Conservation (phyloP, 2,888 invertebrate genomes). For the Tholera decimalis region DNA sequence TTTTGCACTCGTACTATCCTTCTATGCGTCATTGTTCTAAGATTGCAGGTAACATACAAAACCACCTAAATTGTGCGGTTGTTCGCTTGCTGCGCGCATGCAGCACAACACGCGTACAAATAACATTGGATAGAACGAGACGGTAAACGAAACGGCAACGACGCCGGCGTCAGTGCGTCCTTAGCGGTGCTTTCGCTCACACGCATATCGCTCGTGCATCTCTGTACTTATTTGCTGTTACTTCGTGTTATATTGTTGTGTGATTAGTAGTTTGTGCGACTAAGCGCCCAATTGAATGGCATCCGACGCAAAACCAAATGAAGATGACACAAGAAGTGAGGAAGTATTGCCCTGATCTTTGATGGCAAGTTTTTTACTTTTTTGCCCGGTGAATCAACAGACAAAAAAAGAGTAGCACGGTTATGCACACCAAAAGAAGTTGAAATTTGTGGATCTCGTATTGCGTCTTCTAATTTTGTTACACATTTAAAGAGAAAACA, state of each 20-base stretch:
- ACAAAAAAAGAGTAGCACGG: slow-evolving; percentile 10
- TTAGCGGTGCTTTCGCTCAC: too few relatives aligned
- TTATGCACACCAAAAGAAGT: slow-evolving; percentile 1
- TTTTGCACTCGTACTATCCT: too few relatives aligned
- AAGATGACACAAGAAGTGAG: slow-evolving; percentile 7
- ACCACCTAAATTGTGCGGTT: slow-evolving; percentile 1
- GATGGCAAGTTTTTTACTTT: slow-evolving; percentile 27
- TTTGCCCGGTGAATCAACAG: slow-evolving; percentile 21
- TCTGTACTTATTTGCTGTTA: too few relatives aligned
- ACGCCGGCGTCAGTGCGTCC: too few relatives aligned
- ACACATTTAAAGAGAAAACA: slow-evolving; percentile 30
- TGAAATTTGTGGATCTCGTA: too few relatives aligned
- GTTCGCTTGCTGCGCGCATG: slow-evolving; percentile 1
- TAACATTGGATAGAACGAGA: too few relatives aligned
- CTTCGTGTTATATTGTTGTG: too few relatives aligned
- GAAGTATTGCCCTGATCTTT: slow-evolving; percentile 19
- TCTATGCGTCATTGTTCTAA: too few relatives aligned
- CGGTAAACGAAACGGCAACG: too few relatives aligned
- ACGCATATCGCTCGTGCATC: too few relatives aligned
- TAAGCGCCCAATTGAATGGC: too few relatives aligned
- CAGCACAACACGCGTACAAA: background rate
- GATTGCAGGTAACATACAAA: background rate
- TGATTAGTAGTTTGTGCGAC: too few relatives aligned
- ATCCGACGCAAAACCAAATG: slow-evolving; percentile 7
- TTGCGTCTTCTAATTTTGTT: slow-evolving; percentile 10